Conservation (phyloP, 2,113 vertebrate genomes). For the Brachypteracias leptosomus region DNA sequence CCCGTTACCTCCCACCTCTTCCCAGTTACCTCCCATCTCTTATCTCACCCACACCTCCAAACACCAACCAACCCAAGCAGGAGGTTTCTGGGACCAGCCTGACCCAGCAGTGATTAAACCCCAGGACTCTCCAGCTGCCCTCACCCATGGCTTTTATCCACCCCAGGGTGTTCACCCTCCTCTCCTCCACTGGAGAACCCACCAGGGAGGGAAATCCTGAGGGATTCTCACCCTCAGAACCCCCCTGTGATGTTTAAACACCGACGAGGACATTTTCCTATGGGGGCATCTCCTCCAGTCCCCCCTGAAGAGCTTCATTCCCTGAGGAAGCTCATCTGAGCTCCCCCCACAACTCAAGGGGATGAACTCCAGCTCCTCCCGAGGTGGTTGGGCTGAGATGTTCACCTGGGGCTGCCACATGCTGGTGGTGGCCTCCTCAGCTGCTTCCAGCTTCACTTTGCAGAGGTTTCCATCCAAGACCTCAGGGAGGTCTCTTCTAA, state of each 20-base stretch:
- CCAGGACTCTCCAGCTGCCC: background rate
- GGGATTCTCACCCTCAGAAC: background rate
- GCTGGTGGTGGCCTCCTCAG: background rate
- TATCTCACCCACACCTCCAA: background rate
- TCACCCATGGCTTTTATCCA: fast-evolving
- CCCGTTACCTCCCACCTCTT: too few relatives aligned
- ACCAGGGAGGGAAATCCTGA: background rate
- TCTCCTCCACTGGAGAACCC: background rate
- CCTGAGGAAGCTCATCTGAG: fast-evolving
- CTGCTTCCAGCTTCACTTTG: background rate
- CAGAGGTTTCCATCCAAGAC: background rate
- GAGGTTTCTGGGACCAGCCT: fast-evolving
- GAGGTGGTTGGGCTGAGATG: background rate
- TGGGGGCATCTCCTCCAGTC: fast-evolving
- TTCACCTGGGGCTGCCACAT: fast-evolving
- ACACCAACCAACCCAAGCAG: background rate
- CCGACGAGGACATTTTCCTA: background rate
- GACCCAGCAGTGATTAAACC: background rate
- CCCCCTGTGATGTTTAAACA: background rate
- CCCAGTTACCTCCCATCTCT: too few relatives aligned
- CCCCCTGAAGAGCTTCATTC: background rate
- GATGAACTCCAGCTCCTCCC: background rate
- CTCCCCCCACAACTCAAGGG: fast-evolving
- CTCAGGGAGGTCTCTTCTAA: too few relatives aligned
- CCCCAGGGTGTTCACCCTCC: background rate